Evolutionary conservation across 2,113 vertebrate species (phyloP).

Genomic region (Elanus axillaris): DNA sequence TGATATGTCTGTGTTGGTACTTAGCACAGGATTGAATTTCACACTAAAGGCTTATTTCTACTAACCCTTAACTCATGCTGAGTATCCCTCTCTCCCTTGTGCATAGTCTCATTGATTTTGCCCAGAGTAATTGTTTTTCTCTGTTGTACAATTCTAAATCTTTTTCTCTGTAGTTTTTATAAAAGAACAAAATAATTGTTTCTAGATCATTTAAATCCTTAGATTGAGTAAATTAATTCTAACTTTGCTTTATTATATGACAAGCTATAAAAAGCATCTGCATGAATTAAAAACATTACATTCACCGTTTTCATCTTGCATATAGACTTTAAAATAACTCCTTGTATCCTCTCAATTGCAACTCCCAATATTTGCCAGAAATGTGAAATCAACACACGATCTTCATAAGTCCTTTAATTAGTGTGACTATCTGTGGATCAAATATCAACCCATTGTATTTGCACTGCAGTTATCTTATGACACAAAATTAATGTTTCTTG

Average conservation of each 20-base stretch:
- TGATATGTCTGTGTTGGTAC: not conserved
- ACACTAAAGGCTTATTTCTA: constrained; percentile 25
- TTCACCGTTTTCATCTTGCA: not conserved
- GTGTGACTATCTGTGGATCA: not conserved
- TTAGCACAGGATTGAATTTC: constrained; percentile 42
- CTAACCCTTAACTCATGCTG: constrained; percentile 25
- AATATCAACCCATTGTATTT: not conserved
- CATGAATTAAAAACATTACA: not conserved
- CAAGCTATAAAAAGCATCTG: not conserved
- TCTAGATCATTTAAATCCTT: not conserved
- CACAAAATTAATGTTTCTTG: not conserved
- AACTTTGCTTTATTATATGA: not conserved
- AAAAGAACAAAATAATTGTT: not conserved
- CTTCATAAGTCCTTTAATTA: not conserved
- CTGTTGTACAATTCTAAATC: not conserved
- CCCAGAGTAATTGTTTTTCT: constrained; percentile 1
- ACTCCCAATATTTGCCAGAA: not conserved
- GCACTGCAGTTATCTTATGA: not conserved
- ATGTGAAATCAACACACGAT: not conserved
- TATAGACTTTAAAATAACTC: not conserved
- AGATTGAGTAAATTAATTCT: not conserved
- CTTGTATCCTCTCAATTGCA: not conserved
- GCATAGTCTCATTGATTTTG: constrained; percentile 20
- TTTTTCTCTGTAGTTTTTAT: not conserved
- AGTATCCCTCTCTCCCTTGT: not conserved